Evolutionary conservation across 2,113 vertebrate species (phyloP), one percentile per base, ranked within the genome.

Genomic region (Corvus hawaiiensis): DNA sequence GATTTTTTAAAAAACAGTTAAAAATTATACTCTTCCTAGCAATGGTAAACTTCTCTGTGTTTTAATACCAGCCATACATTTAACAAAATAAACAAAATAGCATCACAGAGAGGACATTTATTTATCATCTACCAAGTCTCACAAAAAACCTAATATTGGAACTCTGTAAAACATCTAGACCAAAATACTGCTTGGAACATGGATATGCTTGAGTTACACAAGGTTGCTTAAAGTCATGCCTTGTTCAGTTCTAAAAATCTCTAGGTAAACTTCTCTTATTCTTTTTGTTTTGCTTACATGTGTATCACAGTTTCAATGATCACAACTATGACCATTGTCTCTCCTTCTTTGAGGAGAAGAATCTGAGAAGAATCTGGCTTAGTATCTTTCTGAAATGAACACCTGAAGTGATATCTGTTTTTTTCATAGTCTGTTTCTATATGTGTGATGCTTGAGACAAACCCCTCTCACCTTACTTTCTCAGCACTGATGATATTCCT

Each of bases 21-120:
- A 30, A 56, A 81, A 73, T 33, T 44, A 48, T 55, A 43, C 6
- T 68, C 2, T 23, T 64, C 6, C 16, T 77, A 80, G 44, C 51
- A 79, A 68, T 3, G 39, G 2, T 43, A 44, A 94, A 61, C 20
- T 68, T 3, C 11, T 81, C 13, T 0, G 0, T 69, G 21, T 17
- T 48, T 32, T 87, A 44, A 69, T 44, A 62, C 3, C 6, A 78
- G 5, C 2, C 7, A 64, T 39, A 48, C 19, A 80, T 59, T 86
- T 56, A 51, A 55, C 3, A 84, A 79, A 79, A 72, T 55, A 76
- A 55, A 2, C 9, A 68, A 35, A 76, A 39, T 69, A 86, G 43
- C 2, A n/a, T 48, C 11, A 61, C 1, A 32, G 44, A 51, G 17
- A 59, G 11, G 51, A 73, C 63, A 84, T 16, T 19, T 63, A 46